These are phyloP conservation scores for Rhegmatorhina hoffmannsi DNA, from an alignment of 2,113 vertebrate species.

Conservation along the genomic window DNA sequence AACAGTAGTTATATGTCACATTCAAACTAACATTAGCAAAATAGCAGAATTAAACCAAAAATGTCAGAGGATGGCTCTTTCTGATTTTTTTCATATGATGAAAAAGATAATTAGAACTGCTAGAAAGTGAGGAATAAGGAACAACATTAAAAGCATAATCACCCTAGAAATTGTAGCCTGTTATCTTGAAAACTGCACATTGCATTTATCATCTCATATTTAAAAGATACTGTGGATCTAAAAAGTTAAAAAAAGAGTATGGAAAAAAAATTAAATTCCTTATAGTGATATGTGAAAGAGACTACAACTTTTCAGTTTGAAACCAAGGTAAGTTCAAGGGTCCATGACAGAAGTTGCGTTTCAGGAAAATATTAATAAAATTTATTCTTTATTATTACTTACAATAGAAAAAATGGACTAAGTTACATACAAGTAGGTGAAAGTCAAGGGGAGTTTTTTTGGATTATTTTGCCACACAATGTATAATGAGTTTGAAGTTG, in stretches of 20 bases:
- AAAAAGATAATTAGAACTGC: background rate
- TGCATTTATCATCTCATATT: background rate
- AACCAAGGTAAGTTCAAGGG: accelerated
- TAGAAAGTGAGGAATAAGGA: background rate
- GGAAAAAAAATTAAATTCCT: background rate
- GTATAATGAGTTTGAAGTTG: background rate
- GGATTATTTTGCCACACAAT: background rate
- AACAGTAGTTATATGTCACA: background rate
- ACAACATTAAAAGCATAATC: background rate
- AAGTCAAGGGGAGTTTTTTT: background rate
- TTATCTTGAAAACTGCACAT: background rate
- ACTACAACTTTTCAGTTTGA: background rate
- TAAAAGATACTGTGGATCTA: background rate
- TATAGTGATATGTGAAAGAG: accelerated
- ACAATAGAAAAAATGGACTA: background rate
- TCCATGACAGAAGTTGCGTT: background rate
- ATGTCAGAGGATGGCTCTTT: background rate
- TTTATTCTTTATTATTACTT: background rate
- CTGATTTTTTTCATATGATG: accelerated
- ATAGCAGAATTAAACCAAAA: background rate
- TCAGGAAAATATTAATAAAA: background rate
- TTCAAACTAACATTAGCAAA: background rate
- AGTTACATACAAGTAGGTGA: background rate
- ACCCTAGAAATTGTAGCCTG: background rate
- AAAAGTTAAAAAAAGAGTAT: background rate